Base-by-base conservation (phyloP, 2,888 invertebrate genomes). In the Gandaritis pyraliata region DNA sequence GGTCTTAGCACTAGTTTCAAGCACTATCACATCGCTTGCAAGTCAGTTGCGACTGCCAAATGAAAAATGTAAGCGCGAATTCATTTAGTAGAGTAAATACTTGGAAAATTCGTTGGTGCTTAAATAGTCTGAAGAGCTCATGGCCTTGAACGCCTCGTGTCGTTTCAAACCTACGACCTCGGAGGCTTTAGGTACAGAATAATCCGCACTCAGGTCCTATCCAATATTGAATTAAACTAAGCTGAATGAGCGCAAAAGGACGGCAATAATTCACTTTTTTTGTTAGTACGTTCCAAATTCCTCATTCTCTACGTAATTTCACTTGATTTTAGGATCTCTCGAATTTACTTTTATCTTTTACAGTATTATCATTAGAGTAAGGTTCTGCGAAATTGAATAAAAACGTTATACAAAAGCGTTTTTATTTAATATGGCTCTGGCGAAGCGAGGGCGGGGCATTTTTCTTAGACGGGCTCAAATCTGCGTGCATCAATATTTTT, bases 281-380 rank as follows among this genome's bases (percentile, higher is more conserved):
- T 73, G 75, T 69, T 61, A 66, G 38, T 72, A 68, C 68, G 66
- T 70, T 68, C 70, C 68, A 65, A 68, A 72, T 72, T 74, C 66
- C 69, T 75, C 70, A 72, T 73, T 64, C 68, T 58, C 62, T 63
- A 68, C 74, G 72, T 80, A 80, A 85, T 79, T 83, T 79, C 73
- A 74, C 75, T 78, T 83, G 82, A 85, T 84, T 82, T 80, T 72
- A 76, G 48, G 77, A 82, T 79, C 64, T 76, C 72, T 73, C 69
- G 70, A 73, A 77, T 76, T 78, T 71, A 72, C 69, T 77, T 80
- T 73, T 72, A 75, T 63, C 66, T 72, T 70, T 72, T 65, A 70
- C 68, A 47, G 66, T 72, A 67, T 69, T 65, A 66, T 60, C 67
- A 63, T 67, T 64, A 66, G 62, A 61, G 49, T 48, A 58, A 57